Conservation (phyloP, 2,797 vertebrate genomes). For the Allobates femoralis region DNA sequence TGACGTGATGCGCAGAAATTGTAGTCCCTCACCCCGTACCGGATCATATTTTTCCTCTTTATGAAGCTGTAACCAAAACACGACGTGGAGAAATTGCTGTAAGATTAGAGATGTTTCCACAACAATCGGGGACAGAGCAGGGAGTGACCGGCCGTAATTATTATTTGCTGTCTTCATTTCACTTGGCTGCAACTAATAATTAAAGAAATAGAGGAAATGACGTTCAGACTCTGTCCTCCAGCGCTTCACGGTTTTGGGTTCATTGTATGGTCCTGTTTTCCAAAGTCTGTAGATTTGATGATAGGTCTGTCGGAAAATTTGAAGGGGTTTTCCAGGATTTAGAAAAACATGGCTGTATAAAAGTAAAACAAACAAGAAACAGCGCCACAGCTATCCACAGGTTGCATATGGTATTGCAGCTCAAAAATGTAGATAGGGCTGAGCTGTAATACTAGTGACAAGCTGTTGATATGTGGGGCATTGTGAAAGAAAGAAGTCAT, state of each 20-base stretch:
- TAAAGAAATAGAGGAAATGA: constrained; percentile 26
- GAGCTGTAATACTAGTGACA: no score
- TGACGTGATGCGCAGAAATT: neutral
- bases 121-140: constrained; percentile 1
- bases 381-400: no score
- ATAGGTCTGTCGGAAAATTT: no score
- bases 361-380: no score
- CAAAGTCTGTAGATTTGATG: neutral
- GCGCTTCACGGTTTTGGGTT: neutral
- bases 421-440: no score
- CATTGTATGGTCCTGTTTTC: neutral
- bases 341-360: no score
- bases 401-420: no score
- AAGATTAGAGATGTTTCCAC: constrained; percentile 38
- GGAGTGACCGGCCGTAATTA: constrained; percentile 47
- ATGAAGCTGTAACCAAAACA: neutral
- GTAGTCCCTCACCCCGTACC: neutral
- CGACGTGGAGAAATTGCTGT: neutral
- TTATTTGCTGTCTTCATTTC: neutral
- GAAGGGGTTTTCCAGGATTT: no score
- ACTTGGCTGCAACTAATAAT: constrained; percentile 32
- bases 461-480: no score
- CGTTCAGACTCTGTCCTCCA: neutral
- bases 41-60: neutral
- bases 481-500: no score